These are phyloP conservation scores for Austrofundulus limnaeus DNA, from an alignment of 2,113 vertebrate species.

Conservation along the genomic window DNA sequence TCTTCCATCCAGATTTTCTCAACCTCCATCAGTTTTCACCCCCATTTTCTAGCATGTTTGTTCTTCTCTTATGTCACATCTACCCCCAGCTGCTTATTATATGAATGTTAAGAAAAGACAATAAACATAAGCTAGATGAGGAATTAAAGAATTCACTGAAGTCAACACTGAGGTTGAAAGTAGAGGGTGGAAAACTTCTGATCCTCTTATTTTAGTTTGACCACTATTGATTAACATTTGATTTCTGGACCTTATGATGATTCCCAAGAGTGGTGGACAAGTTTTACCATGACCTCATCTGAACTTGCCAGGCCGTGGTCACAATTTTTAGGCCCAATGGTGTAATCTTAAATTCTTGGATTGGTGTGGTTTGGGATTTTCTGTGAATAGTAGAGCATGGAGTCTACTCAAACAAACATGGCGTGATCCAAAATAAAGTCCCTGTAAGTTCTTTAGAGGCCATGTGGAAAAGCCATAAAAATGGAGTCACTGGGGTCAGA, in stretches of 20 bases:
- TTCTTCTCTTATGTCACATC: background rate
- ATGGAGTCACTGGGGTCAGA: slow-evolving; percentile 73
- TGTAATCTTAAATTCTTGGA: slow-evolving; percentile 52
- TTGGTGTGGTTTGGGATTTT: slow-evolving; percentile 71
- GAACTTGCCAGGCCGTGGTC: slow-evolving; percentile 61
- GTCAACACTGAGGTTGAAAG: slow-evolving; percentile 8
- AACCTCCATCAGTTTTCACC: slow-evolving; percentile 22
- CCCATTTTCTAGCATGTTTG: background rate
- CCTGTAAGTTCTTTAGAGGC: slow-evolving; percentile 72
- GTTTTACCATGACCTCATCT: slow-evolving; percentile 61
- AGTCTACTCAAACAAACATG: slow-evolving; percentile 76
- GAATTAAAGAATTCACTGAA: slow-evolving; percentile 22
- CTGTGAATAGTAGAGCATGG: slow-evolving; percentile 58
- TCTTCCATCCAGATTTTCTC: slow-evolving; percentile 39
- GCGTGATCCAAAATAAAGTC: slow-evolving; percentile 80
- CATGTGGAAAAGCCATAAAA: slow-evolving; percentile 82
- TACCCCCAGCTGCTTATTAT: background rate
- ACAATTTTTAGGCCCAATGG: slow-evolving; percentile 52
- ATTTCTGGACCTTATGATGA: slow-evolving; percentile 19
- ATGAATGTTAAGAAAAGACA: background rate
- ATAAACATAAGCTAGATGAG: slow-evolving; percentile 17
- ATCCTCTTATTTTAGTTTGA: slow-evolving; percentile 22
- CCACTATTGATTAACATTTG: slow-evolving; percentile 41
- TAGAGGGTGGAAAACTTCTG: slow-evolving; percentile 27
- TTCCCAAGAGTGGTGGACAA: slow-evolving; percentile 11